Percentiles rank a stretch among this genome's conserved stretches.
These are phyloP conservation scores for Sinopyrophorus schimmeli DNA, from an alignment of 2,888 invertebrate species.

Conservation along the genomic window DNA sequence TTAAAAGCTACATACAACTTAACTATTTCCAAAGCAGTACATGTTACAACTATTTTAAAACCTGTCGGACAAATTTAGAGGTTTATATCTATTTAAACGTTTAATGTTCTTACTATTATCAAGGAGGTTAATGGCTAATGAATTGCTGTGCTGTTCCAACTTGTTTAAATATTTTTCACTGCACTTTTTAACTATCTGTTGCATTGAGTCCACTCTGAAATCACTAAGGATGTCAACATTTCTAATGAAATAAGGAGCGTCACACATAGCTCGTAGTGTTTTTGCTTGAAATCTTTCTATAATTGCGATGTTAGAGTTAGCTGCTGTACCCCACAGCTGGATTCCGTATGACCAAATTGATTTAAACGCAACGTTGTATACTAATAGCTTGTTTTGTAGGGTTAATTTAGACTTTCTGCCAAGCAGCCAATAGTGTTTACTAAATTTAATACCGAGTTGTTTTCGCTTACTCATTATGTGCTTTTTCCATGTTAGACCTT, in stretches of 20 bases:
- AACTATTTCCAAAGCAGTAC: too few species aligned
- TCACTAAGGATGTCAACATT: conserved; percentile 3
- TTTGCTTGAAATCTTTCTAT: conserved; percentile 3
- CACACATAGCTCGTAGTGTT: conserved; percentile 6
- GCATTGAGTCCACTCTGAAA: conserved; percentile 1
- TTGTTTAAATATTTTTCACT: conserved; percentile 10
- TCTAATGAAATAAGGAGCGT: conserved; percentile 11
- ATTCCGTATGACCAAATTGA: conserved; percentile 12
- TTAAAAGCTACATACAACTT: too few species aligned
- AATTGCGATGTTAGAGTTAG: not conserved
- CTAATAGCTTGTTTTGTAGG: conserved; percentile 6
- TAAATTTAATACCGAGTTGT: conserved; percentile 9
- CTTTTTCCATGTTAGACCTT: conserved; percentile 1
- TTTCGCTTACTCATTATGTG: conserved; percentile 7
- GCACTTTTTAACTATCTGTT: not conserved
- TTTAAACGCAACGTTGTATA: conserved; percentile 12
- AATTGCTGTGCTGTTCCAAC: not conserved
- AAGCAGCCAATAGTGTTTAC: conserved; percentile 9
- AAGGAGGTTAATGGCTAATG: not conserved
- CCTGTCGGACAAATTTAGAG: not conserved
- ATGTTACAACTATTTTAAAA: too few species aligned
- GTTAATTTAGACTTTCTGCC: conserved; percentile 12
- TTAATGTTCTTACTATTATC: conserved; percentile 6
- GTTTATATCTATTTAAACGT: conserved; percentile 1
- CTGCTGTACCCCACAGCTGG: conserved; percentile 1